Evolutionary conservation across 2,113 vertebrate species (phyloP), one percentile per base, ranked within the genome.

Genomic region (Notechis scutatus): DNA sequence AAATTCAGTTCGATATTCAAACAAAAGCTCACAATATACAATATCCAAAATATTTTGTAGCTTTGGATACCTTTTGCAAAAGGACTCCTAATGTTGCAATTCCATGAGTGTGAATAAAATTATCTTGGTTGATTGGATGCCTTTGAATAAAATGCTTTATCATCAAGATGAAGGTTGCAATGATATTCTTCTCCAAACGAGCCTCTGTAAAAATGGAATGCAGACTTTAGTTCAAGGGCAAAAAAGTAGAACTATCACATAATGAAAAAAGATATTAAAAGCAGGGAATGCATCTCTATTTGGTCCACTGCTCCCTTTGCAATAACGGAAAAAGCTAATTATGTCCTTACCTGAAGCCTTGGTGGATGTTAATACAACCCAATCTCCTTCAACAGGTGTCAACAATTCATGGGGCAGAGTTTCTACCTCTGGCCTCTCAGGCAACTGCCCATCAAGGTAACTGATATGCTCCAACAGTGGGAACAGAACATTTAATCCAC

Each of bases 81-180:
- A 99, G 98, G 10, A 97, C 98, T 95, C 99, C 99, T 92, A 99
- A 96, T 1, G 98, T 98, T 8, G 97, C 97, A 55, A 98, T 98
- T 88, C 98, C 98, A 87, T 99, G 98, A 1, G 98, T 98, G 96
- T 99, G 98, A 94, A 99, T 98, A 61, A 99, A 97, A 94, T 96
- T 99, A 95, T 99, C 99, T 97, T 99, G 99, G 97, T 99, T 99
- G 96, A 99, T 98, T 0, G 96, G 97, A 93, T 99, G 99, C 92
- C 99, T 98, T 97, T 99, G 98, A 96, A 99, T 98, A 94, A 99
- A 99, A 94, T 99, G 99, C 92, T 99, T 99, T 74, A 99, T 95
- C 96, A 99, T 98, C 97, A 99, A 96, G 93, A 99, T 97, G 97
- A 99, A 99, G 26, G 99, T 99, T 88, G 99, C 99, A 92, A 99